Base-by-base conservation (phyloP, 2,888 invertebrate genomes). In the Gari tellinella region DNA sequence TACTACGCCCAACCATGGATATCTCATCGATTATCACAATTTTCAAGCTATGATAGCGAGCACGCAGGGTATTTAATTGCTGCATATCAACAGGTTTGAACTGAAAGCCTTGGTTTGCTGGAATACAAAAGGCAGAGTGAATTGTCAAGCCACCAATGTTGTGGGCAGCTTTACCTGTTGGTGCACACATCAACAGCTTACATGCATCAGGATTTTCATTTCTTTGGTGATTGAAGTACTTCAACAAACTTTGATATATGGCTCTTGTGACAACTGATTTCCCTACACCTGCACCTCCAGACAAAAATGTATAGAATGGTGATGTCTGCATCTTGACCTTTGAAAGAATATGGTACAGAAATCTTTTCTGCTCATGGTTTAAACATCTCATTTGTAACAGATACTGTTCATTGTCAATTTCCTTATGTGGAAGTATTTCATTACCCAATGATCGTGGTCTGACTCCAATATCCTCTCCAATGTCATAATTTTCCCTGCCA, bases 21-120 rank as follows among this genome's bases (percentile, higher is more conserved):
- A 80, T 73, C 57, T 82, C 81, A 78, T 83, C 81, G 52, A 81
- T 80, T 12, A 83, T 65, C 15, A 81, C 31, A 19, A 82, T 53
- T 45, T 66, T 68, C 14, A 83, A 41, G 25, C 53, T 21, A 31
- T 43, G 31, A 31, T 52, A 73, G 37, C 68, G 64, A 0, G 37
- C 21, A n/a, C 61, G 43, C 25, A 80, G 40, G 38, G 68, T 75
- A 43, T 78, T 72, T n/a, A 76, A 37, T 25, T 70, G 62, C 12
- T 65, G 51, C 67, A 66, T 75, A 53, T 72, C 66, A 45, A 82
- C 53, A 38, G 67, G 70, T 55, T 80, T 76, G 40, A 64, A 72
- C 10, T 72, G 21, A 66, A 73, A 76, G 7, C 80, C 72, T 63
- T 38, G 80, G 72, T 2, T 38, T 55, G 1, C 80, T n/a, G n/a